Conservation (phyloP, 2,888 invertebrate genomes). For the Cotesia congregata region DNA sequence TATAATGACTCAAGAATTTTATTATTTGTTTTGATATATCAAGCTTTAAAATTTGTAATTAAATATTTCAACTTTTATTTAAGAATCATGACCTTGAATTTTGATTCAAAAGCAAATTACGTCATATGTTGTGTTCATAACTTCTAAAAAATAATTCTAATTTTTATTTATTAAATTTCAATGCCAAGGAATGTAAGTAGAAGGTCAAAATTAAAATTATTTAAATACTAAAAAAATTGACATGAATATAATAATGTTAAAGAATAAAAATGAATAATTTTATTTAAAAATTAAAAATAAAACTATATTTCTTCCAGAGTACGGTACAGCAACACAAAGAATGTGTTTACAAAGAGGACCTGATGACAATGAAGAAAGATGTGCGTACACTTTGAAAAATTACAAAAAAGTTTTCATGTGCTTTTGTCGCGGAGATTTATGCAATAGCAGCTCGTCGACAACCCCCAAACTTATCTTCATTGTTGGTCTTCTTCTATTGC, state of each 20-base stretch:
- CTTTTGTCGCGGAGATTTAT: conserved; percentile 91
- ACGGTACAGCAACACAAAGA: conserved; percentile 88
- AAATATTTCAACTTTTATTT: no score
- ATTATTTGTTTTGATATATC: no score
- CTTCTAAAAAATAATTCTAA: no score
- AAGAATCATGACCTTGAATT: no score
- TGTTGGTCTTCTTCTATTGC: conserved; percentile 40
- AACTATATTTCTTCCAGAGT: conserved; percentile 75
- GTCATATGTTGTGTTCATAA: no score
- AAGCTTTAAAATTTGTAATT: no score
- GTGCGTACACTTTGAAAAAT: conserved; percentile 88
- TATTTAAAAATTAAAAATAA: conserved; percentile 24
- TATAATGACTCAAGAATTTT: no score
- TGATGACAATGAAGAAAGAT: conserved; percentile 89
- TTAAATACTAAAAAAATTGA: no score
- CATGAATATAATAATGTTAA: background rate
- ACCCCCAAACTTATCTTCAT: conserved; percentile 40
- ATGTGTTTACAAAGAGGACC: conserved; percentile 90
- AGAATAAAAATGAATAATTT: conserved; percentile 42
- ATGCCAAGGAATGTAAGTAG: no score
- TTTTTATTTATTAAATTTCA: no score
- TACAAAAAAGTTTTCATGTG: conserved; percentile 90
- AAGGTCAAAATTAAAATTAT: no score
- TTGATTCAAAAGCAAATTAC: no score
- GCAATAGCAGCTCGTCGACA: conserved; percentile 73